These are phyloP conservation scores for Rhea pennata DNA, from an alignment of 2,113 vertebrate species.

Conservation along the genomic window DNA sequence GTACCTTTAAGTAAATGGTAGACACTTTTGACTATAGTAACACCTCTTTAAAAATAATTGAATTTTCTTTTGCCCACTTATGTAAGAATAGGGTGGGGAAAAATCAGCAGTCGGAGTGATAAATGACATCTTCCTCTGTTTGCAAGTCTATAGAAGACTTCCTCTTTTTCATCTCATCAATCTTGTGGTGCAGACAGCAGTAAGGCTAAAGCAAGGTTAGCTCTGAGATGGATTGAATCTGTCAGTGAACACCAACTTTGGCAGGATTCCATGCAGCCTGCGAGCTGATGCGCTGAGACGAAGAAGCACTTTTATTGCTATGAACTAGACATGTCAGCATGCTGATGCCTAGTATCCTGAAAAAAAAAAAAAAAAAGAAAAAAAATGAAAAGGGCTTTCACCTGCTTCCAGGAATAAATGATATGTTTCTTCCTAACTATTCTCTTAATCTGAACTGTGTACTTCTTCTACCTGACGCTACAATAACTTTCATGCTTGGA, in stretches of 20 bases:
- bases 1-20: background rate
- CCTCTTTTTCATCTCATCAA: background rate
- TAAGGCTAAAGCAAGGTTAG: slow-evolving; percentile 52
- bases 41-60: background rate
- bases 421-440: slow-evolving; percentile 25
- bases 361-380: background rate
- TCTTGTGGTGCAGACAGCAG: slow-evolving; percentile 22
- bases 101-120: background rate
- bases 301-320: slow-evolving; percentile 26
- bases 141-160: slow-evolving; percentile 16
- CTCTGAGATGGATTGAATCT: slow-evolving; percentile 60
- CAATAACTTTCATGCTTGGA: background rate
- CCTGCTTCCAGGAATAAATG: slow-evolving; percentile 38
- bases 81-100: background rate
- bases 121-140: background rate
- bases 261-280: slow-evolving; percentile 50
- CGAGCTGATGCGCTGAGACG: slow-evolving; percentile 23
- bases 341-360: background rate
- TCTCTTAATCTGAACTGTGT: background rate
- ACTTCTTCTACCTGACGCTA: background rate
- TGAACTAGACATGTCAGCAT: slow-evolving; percentile 8
- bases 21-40: background rate
- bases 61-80: background rate
- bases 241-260: slow-evolving; percentile 48
- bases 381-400: background rate